These are phyloP conservation scores for Aegithalos caudatus DNA, from an alignment of 2,113 vertebrate genomes.

Conservation along the genomic window DNA sequence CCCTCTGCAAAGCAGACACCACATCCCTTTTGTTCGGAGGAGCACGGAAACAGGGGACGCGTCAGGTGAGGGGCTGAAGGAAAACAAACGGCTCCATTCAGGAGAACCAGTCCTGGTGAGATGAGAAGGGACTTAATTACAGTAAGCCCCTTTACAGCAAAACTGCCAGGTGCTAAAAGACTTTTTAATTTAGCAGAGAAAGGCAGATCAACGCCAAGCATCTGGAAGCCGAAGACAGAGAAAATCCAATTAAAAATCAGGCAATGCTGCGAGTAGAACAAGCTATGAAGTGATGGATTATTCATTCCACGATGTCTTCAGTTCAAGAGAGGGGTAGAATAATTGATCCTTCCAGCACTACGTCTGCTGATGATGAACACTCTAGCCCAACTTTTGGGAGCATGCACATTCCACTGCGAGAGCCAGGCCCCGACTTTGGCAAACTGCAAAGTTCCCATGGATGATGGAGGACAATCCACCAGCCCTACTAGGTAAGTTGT, in stretches of 20 bases:
- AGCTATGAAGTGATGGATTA: not conserved
- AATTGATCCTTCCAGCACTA: not conserved
- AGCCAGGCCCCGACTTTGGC: not conserved
- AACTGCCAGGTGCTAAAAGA: conserved; percentile 52
- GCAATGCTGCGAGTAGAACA: not conserved
- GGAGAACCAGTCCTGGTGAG: not conserved
- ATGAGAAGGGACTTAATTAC: conserved; percentile 45
- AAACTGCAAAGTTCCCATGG: not conserved
- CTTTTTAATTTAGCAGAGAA: conserved; percentile 50
- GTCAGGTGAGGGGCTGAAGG: not conserved
- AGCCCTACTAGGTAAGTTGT: not conserved
- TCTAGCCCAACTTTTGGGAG: not conserved
- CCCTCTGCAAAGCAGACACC: not conserved
- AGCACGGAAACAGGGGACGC: rapidly evolving
- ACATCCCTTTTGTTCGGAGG: not conserved
- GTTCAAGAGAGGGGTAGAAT: not conserved
- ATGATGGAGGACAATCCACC: not conserved
- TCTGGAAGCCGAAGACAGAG: conserved; percentile 6
- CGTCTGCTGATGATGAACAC: not conserved
- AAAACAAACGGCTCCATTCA: not conserved
- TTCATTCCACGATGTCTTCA: not conserved
- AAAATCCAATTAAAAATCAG: conserved; percentile 48
- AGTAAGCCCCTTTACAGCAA: not conserved
- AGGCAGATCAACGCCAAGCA: conserved; percentile 11
- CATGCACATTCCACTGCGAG: not conserved